Conservation (phyloP, 2,797 vertebrate genomes). For the Oryzias sinensis region DNA sequence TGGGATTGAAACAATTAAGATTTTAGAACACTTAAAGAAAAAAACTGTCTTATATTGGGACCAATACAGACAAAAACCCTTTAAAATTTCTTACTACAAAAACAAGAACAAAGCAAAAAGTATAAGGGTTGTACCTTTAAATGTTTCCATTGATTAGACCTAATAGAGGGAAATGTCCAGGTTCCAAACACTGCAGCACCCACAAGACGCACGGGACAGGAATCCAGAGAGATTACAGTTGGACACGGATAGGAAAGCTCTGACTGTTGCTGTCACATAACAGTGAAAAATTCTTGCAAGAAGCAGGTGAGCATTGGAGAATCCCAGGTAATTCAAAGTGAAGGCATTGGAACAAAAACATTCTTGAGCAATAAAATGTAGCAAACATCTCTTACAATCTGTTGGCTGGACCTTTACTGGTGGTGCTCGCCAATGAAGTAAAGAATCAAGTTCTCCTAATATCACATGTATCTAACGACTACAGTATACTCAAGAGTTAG, state of each 20-base stretch:
- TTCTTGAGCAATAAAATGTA: not conserved
- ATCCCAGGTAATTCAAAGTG: not conserved
- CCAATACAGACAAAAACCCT: not conserved
- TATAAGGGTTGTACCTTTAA: conserved; percentile 74
- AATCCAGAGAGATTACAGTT: conserved; percentile 64
- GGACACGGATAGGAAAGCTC: conserved; percentile 46
- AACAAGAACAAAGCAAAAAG: conserved; percentile 29
- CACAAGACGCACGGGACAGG: conserved; percentile 70
- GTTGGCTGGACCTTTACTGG: too few relatives aligned
- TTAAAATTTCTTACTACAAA: conserved; percentile 10
- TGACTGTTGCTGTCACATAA: conserved; percentile 16
- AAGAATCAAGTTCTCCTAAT: conserved; percentile 67
- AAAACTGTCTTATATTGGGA: not conserved
- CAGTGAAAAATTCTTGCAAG: conserved; percentile 14
- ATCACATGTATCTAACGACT: conserved; percentile 61
- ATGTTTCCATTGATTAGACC: conserved; percentile 73
- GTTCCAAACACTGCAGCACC: conserved; percentile 78
- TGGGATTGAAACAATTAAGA: not conserved
- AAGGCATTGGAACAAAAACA: not conserved
- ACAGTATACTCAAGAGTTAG: conserved; percentile 5
- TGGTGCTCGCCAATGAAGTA: conserved; percentile 66
- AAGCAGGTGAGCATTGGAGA: not conserved
- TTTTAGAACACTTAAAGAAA: not conserved
- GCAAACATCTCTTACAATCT: not conserved
- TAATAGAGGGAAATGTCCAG: conserved; percentile 79